Percentiles rank a stretch among this genome's conserved stretches.
Evolutionary conservation across 1,140 invertebrate species (phyloP).

Genomic region (Daktulosphaira vitifoliae): DNA sequence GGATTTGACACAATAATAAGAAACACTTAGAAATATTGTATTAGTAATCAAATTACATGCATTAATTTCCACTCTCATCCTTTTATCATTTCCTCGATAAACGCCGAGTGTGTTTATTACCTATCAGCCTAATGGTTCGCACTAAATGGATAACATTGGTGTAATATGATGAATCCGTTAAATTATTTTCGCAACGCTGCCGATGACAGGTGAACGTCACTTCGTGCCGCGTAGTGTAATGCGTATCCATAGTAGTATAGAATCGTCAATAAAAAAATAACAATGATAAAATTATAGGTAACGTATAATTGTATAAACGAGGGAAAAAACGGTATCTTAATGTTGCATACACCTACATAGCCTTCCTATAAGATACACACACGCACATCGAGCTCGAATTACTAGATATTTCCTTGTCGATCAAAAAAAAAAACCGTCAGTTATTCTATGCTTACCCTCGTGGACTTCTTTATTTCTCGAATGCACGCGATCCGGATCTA

Average conservation of each 20-base stretch:
- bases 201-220: constrained; percentile 11
- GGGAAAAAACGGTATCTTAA: not conserved
- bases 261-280: not conserved
- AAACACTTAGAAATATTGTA: too few relatives aligned
- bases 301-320: not conserved
- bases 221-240: not conserved
- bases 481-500: constrained; percentile 13
- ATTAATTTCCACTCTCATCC: too few relatives aligned
- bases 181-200: constrained; percentile 1
- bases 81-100: too few relatives aligned
- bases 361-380: constrained; percentile 9
- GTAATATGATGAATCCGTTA: constrained; percentile 22
- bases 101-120: too few relatives aligned
- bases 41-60: too few relatives aligned
- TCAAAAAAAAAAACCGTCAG: constrained; percentile 14
- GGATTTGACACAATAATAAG: too few relatives aligned
- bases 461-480: constrained; percentile 20
- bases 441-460: not conserved
- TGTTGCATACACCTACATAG: not conserved
- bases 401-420: constrained; percentile 30
- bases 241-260: not conserved
- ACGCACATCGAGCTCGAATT: constrained; percentile 18
- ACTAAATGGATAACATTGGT: too few relatives aligned
- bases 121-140: too few relatives aligned
- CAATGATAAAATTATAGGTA: constrained; percentile 6